Conservation (phyloP, 1,140 invertebrate genomes). For the Papilio machaon region DNA sequence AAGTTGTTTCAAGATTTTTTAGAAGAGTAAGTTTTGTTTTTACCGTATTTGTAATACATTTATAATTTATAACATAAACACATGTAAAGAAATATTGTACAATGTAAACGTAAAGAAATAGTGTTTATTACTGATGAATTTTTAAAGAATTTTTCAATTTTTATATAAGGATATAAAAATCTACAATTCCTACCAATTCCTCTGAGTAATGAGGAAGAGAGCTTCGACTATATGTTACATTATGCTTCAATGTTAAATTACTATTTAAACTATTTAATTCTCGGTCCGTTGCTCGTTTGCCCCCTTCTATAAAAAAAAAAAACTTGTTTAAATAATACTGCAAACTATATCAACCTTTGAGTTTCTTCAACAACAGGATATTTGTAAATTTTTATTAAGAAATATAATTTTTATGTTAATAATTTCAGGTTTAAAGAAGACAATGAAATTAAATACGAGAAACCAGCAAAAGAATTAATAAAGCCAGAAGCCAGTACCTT, state of each 20-base stretch:
- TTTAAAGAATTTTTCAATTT: neutral
- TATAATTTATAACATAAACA: neutral
- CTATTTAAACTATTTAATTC: no score
- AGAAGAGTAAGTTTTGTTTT: constrained; percentile 89
- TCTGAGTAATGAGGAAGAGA: no score
- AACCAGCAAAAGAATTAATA: constrained; percentile 90
- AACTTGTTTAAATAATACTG: no score
- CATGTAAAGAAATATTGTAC: neutral
- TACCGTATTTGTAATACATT: neutral
- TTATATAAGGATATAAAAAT: neutral
- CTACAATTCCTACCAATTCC: no score
- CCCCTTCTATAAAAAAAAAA: no score
- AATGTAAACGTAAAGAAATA: no score
- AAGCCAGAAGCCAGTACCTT: constrained; percentile 96
- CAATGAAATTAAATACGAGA: constrained; percentile 93
- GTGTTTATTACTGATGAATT: neutral
- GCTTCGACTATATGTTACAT: no score
- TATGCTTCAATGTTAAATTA: no score
- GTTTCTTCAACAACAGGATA: no score
- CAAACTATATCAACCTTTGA: no score
- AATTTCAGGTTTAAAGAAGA: constrained; percentile 89
- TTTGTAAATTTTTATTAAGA: no score
- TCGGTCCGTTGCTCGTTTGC: no score
- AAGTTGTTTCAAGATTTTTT: constrained; percentile 98
- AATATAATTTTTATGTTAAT: neutral